Evolutionary conservation across 2,113 vertebrate genomes (phyloP), one percentile per base, ranked within the genome.

Genomic region (Dendropsophus ebraccatus): DNA sequence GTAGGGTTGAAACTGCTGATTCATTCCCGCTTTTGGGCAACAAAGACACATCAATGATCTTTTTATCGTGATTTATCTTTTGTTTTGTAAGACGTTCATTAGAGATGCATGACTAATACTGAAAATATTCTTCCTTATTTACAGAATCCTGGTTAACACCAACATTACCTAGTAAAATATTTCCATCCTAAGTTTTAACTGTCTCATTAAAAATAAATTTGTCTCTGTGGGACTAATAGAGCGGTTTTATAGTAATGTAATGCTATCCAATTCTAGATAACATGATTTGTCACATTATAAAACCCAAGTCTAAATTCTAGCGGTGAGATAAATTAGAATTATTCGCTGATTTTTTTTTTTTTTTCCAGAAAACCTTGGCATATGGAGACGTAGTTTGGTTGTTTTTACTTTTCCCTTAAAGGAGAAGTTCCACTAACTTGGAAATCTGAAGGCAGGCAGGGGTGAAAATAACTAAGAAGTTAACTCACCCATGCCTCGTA

Each of bases 161-260:
- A 9, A 6, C 14, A 28, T 50, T 76, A 25, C 72, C 37, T 74
- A 49, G n/a, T 47, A 74, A 47, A 74, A 49, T 49, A 74, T 74
- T 76, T 76, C 19, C 25, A 76, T 25, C 67, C 67, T 70, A 70
- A 76, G 25, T 49, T 76, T 30, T 50, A 76, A 76, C 45, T 58
- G 19, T 54, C 49, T 56, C 76, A 58, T 35, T 50, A 76, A 76
- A 76, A 76, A 30, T 25, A 50, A 19, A 28, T 76, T 76, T 16
- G 14, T 76, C 47, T 28, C 73, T 30, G 25, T 76, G 47, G 72
- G 72, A 45, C 72, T 47, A 47, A 74, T 74, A 49, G 37, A 74
- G 37, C 41, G 25, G 12, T 74, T 74, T 74, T 74, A 74, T 25
- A 74, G 41, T 74, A 70, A n/a, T 25, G 23, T 74, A 47, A 70